Evolutionary conservation across 2,113 vertebrate genomes (phyloP).

Genomic region (Chaenogobius annularis): DNA sequence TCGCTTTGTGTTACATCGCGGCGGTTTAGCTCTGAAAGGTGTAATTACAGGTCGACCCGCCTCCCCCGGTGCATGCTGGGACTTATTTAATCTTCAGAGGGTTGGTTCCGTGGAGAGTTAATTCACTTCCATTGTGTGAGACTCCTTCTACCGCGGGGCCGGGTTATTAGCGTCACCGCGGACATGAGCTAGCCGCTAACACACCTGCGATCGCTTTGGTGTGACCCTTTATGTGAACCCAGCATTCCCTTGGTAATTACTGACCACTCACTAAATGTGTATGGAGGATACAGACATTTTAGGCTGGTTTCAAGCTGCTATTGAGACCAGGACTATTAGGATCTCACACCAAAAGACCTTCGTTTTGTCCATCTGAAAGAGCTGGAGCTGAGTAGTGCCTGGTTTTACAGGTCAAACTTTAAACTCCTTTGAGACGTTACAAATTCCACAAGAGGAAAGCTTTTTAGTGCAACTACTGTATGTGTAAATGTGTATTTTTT

Average conservation of each 20-base stretch:
- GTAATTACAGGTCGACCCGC: slow-evolving; percentile 43
- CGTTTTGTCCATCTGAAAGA: background rate
- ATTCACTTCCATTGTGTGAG: slow-evolving; percentile 24
- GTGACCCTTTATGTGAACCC: background rate
- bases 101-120: slow-evolving; percentile 38
- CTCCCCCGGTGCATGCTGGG: slow-evolving; percentile 19
- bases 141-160: slow-evolving; percentile 32
- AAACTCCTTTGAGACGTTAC: background rate
- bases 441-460: background rate
- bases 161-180: slow-evolving; percentile 17
- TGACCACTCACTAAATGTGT: background rate
- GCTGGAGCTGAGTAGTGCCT: background rate
- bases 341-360: background rate
- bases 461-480: background rate
- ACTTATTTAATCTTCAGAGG: slow-evolving; percentile 38
- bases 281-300: background rate
- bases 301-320: background rate
- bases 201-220: slow-evolving; percentile 1
- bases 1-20: background rate
- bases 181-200: slow-evolving; percentile 6
- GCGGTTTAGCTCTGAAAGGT: slow-evolving; percentile 22
- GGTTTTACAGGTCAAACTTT: background rate
- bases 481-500: no score
- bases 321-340: background rate
- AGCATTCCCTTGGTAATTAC: background rate